Evolutionary conservation across 2,113 vertebrate genomes (phyloP).

Genomic region (Salvelinus namaycush): DNA sequence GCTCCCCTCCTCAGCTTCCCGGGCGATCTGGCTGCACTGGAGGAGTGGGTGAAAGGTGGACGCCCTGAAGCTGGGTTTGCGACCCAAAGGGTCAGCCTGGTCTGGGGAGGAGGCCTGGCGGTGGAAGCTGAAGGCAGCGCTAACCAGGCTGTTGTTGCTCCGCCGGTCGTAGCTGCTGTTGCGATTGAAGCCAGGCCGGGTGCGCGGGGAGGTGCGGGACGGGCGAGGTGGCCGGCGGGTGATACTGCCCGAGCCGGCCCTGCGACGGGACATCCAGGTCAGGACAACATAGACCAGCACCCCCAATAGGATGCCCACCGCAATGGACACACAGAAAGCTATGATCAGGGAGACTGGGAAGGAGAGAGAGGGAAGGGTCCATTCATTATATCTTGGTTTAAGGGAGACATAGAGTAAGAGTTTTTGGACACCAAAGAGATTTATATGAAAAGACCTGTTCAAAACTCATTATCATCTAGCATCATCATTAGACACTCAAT

Average conservation of each 20-base stretch:
- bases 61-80: conserved; percentile 90
- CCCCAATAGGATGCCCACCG: conserved; percentile 86
- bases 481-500: too few species aligned
- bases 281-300: conserved; percentile 84
- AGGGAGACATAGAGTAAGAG: neutral
- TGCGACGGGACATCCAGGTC: conserved; percentile 85
- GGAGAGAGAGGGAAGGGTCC: conserved; percentile 17
- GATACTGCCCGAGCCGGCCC: conserved; percentile 86
- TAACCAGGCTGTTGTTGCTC: conserved; percentile 93
- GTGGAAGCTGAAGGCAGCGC: conserved; percentile 87
- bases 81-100: conserved; percentile 82
- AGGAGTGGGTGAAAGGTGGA: conserved; percentile 96
- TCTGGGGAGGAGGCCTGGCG: conserved; percentile 85
- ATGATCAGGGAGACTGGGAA: conserved; percentile 85
- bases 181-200: conserved; percentile 84
- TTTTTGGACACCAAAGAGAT: too few species aligned
- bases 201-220: conserved; percentile 64
- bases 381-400: too few species aligned
- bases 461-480: too few species aligned
- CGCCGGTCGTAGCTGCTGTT: conserved; percentile 88
- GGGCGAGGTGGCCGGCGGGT: conserved; percentile 79
- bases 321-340: conserved; percentile 91
- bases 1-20: conserved; percentile 84
- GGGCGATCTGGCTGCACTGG: conserved; percentile 85
- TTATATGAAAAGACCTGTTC: neutral